A percentile compares a stretch with the other conserved stretches of the same genome.
Evolutionary conservation across 2,888 invertebrate species (phyloP).

Genomic region (Pharmacophagus antenor): DNA sequence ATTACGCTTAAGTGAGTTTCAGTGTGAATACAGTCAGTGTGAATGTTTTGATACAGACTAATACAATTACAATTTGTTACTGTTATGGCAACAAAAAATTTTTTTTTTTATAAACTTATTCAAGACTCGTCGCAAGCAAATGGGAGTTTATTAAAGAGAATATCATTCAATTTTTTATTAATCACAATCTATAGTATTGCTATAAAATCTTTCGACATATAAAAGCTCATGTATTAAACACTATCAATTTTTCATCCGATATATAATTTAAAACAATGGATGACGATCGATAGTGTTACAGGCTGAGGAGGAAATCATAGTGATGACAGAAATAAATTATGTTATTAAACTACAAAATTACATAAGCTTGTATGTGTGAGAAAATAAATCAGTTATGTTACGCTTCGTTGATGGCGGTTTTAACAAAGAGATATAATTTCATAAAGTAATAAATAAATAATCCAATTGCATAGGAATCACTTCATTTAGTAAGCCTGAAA

Average conservation of each 20-base stretch:
- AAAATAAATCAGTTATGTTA: background rate
- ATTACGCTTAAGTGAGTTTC: background rate
- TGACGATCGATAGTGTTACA: no score
- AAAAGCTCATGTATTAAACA: conserved; percentile 3
- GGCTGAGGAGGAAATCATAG: no score
- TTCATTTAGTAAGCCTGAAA: no score
- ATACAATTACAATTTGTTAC: conserved; percentile 4
- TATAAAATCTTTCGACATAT: conserved; percentile 7
- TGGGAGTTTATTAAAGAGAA: background rate
- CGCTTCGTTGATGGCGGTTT: background rate
- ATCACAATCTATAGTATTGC: conserved; percentile 3
- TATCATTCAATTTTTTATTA: conserved; percentile 6
- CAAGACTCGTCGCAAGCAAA: conserved; percentile 13
- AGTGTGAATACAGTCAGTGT: background rate
- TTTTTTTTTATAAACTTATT: background rate
- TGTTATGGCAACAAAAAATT: conserved; percentile 28
- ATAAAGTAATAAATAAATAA: background rate
- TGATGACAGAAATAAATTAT: background rate
- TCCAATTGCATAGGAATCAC: background rate
- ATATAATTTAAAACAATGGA: background rate
- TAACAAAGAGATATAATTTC: background rate
- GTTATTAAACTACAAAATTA: background rate
- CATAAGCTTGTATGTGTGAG: no score
- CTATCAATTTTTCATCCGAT: background rate
- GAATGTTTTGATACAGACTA: background rate